phyloP scores from a whole-genome alignment of 2,888 invertebrate genomes.

The Sminthurides aquaticus region DNA sequence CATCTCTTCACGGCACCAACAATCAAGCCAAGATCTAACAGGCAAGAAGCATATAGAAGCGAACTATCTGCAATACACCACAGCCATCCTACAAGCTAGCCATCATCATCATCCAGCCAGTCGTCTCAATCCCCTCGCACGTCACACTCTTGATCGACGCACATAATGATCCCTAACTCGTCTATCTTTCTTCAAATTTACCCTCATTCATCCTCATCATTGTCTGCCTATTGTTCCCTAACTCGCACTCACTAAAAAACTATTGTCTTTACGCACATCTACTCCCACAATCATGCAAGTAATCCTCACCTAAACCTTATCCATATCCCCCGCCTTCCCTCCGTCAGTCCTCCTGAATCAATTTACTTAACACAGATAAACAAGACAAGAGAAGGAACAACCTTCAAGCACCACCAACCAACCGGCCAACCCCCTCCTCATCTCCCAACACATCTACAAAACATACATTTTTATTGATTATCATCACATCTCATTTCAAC shows the following conservation, averaged over 20 bases:
- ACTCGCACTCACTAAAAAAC: not conserved
- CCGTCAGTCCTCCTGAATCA: too few species aligned
- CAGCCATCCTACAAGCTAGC: too few species aligned
- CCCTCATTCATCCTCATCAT: not conserved
- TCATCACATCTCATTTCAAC: not conserved
- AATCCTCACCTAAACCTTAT: not conserved
- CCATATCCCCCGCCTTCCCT: not conserved
- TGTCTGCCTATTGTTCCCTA: not conserved
- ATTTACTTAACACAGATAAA: not conserved
- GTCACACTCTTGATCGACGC: not conserved
- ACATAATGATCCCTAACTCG: not conserved
- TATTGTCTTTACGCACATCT: not conserved
- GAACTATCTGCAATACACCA: too few species aligned
- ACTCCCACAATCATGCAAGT: not conserved
- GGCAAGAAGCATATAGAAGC: too few species aligned
- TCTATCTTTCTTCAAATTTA: not conserved
- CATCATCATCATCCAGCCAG: too few species aligned
- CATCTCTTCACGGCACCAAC: slow-evolving; percentile 31
- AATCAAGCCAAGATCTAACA: too few species aligned
- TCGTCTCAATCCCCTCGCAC: too few species aligned
- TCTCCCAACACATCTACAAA: not conserved
- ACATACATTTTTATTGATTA: not conserved
- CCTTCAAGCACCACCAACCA: not conserved
- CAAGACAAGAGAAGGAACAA: too few species aligned
- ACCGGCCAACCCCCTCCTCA: too few species aligned